phyloP scores from a whole-genome alignment of 1,140 invertebrate species.

The Apolygus lucorum region DNA sequence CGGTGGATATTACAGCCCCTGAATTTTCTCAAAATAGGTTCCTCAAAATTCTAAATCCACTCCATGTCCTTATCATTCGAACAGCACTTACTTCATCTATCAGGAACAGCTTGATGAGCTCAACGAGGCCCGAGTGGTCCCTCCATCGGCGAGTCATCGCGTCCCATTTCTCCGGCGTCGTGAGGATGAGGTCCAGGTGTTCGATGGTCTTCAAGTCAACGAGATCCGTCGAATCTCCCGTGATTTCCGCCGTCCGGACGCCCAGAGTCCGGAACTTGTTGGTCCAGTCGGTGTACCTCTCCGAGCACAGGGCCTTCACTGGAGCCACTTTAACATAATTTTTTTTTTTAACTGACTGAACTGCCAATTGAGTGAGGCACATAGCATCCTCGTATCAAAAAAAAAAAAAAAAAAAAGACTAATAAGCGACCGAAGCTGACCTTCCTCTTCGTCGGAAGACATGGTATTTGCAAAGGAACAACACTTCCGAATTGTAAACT shows the following conservation, averaged over 20 bases:
- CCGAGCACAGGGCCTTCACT: slow-evolving; percentile 66
- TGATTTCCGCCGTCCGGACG: slow-evolving; percentile 57
- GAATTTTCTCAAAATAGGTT: no score
- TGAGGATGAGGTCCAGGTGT: slow-evolving; percentile 54
- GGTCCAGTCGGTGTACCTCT: slow-evolving; percentile 61
- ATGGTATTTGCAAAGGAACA: no score
- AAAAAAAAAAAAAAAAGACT: no score
- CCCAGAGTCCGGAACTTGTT: slow-evolving; percentile 55
- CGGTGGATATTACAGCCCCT: no score
- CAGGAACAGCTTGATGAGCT: slow-evolving; percentile 60
- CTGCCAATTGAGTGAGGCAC: no score
- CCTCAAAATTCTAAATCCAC: no score
- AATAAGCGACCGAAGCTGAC: no score
- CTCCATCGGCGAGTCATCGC: slow-evolving; percentile 63
- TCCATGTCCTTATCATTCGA: no score
- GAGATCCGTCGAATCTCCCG: slow-evolving; percentile 62
- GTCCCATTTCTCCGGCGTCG: slow-evolving; percentile 82
- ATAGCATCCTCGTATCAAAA: background rate
- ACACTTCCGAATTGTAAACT: no score
- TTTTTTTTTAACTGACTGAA: slow-evolving; percentile 20
- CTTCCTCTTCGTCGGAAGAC: no score
- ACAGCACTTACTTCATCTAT: slow-evolving; percentile 75
- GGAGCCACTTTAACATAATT: slow-evolving; percentile 71
- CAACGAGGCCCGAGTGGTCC: slow-evolving; percentile 51
- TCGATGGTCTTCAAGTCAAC: slow-evolving; percentile 46